Evolutionary conservation across 2,113 vertebrate species (phyloP).

Genomic region (Tylochromis polylepis): DNA sequence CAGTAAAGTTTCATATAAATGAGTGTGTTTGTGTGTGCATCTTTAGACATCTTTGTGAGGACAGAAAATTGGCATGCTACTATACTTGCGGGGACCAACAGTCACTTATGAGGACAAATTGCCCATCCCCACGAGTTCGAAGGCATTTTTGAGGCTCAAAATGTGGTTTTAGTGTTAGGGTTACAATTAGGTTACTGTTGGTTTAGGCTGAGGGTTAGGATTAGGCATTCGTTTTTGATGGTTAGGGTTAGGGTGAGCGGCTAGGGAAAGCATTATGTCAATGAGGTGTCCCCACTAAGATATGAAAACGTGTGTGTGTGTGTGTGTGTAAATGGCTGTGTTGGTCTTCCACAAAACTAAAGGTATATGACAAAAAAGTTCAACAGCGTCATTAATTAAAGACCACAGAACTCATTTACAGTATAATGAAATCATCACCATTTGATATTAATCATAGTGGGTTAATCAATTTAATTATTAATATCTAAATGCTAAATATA

Average conservation of each 20-base stretch:
- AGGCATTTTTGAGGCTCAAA: neutral
- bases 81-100: neutral
- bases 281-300: neutral
- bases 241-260: neutral
- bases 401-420: neutral
- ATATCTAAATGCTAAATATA: neutral
- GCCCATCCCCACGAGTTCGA: neutral
- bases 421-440: neutral
- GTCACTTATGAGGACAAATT: neutral
- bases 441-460: neutral
- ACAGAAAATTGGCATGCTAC: neutral
- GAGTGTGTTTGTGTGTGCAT: neutral
- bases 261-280: neutral
- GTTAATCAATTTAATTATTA: neutral
- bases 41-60: neutral
- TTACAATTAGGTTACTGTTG: neutral
- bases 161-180: neutral
- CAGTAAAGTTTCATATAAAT: fast-evolving
- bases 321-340: neutral
- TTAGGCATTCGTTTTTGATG: neutral
- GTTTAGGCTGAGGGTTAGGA: neutral
- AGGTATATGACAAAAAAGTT: neutral
- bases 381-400: neutral
- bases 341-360: neutral
- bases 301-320: neutral